Base-by-base conservation (phyloP, 2,888 invertebrate genomes). In the Nemurella pictetii region DNA sequence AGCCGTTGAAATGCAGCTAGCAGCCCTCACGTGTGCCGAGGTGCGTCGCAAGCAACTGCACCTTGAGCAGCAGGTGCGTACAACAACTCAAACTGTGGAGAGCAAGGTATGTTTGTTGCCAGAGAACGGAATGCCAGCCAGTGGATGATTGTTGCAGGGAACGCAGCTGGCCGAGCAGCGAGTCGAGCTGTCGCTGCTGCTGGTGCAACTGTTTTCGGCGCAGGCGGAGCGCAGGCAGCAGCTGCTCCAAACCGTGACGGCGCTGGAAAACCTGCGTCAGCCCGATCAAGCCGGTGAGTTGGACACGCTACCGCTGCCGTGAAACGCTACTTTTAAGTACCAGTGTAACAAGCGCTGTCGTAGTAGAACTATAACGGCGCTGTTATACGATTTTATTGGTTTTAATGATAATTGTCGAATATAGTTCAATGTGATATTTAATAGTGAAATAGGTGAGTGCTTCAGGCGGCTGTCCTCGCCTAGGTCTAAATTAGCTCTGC, bases 21-120 rank as follows among this genome's bases (percentile, higher is more conserved):
- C 94, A 27, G 93, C 93, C 85, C 91, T 96, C 30, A 95, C 95
- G 87, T 91, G 92, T 82, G 93, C 95, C 87, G 96, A 96, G 90
- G 92, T 96, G 88, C 94, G 95, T 87, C 93, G 93, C 88, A 94
- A 93, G 88, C 94, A 93, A 89, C 90, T 95, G 85, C 91, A 94
- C 88, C 92, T 95, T 85, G 91, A 92, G 87, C 94, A 94, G 87
- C 94, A 95, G 89, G 92, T 95, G 89, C 28, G 28, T 55, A 4
- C 35, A 35, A 7, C n/a, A n/a, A n/a, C n/a, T n/a, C n/a, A n/a
- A n/a, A n/a, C n/a, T 82, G 7, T 12, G 30, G 30, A 7, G 27
- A 25, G 25, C 30, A 20, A 30, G 29, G 0, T 9, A 78, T 84
- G 20, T 32, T 26, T n/a, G n/a, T n/a, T n/a, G n/a, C n/a, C n/a